phyloP scores from a whole-genome alignment of 2,797 vertebrate species.

The Calcarius lapponicus region DNA sequence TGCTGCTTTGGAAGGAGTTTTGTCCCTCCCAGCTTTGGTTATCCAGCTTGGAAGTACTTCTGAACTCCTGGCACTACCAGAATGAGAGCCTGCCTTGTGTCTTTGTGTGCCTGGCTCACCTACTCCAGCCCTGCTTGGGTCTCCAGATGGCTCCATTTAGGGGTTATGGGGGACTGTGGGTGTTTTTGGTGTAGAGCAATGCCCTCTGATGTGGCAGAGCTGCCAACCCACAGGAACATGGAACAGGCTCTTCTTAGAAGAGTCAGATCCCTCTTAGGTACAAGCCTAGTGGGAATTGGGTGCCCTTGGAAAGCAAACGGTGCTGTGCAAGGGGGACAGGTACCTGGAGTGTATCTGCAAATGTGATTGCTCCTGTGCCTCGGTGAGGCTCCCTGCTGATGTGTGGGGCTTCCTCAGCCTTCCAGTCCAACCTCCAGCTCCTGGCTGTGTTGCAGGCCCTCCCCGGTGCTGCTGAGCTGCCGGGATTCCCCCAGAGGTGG shows the following conservation, averaged over 20 bases:
- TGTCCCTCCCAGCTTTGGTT: neutral
- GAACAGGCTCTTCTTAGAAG: neutral
- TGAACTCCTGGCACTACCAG: neutral
- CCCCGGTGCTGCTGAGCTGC: constrained; percentile 87
- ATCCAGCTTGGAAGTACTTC: neutral
- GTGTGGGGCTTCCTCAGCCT: neutral
- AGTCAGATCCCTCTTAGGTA: neutral
- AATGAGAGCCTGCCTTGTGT: neutral
- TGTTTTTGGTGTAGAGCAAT: neutral
- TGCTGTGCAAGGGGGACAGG: neutral
- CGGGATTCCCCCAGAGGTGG: constrained; percentile 81
- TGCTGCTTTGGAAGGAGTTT: neutral
- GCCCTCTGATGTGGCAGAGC: neutral
- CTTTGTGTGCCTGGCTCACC: neutral
- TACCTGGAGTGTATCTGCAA: neutral
- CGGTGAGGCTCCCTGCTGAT: neutral
- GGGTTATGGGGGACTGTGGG: neutral
- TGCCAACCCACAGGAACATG: neutral
- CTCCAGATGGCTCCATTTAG: neutral
- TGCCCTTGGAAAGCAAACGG: neutral
- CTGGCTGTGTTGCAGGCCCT: constrained; percentile 79
- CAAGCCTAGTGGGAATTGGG: neutral
- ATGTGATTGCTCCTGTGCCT: neutral
- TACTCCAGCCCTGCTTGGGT: neutral
- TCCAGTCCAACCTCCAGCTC: rapidly evolving